Conservation (phyloP, 2,113 vertebrate species). For the Danio rerio region DNA sequence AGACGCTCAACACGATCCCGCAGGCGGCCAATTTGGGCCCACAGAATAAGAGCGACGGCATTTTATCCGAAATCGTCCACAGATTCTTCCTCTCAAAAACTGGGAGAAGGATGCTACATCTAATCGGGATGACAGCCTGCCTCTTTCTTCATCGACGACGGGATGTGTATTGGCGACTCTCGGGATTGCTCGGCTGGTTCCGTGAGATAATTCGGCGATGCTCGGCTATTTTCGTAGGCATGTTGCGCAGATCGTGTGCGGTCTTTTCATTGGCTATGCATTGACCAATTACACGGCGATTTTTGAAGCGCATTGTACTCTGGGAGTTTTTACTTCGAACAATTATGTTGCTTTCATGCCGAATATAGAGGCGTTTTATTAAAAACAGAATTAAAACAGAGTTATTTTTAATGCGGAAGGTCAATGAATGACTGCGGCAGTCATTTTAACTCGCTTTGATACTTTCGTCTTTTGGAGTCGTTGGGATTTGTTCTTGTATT, state of each 20-base stretch:
- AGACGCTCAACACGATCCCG: slow-evolving; percentile 90
- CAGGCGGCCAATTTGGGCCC: slow-evolving; percentile 93
- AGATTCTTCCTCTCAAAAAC: background rate
- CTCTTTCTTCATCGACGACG: background rate
- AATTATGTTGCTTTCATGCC: slow-evolving; percentile 6
- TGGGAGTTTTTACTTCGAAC: slow-evolving; percentile 42
- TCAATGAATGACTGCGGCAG: background rate
- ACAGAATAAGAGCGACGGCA: slow-evolving; percentile 90
- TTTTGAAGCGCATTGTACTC: slow-evolving; percentile 13
- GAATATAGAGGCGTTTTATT: background rate
- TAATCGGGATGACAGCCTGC: background rate
- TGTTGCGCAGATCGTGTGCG: slow-evolving; percentile 5
- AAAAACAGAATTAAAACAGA: background rate
- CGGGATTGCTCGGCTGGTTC: slow-evolving; percentile 41
- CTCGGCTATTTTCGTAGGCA: slow-evolving; percentile 46
- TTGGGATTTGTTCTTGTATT: background rate
- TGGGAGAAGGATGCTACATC: background rate
- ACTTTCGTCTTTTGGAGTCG: background rate
- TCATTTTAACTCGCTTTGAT: background rate
- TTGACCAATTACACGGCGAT: slow-evolving; percentile 37
- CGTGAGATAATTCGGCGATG: slow-evolving; percentile 23
- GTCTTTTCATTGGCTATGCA: background rate
- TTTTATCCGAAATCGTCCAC: slow-evolving; percentile 21
- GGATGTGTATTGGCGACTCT: background rate
- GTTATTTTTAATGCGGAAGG: background rate